These are phyloP conservation scores for Parasteatoda lunata DNA, from an alignment of 2,888 invertebrate genomes.

Conservation along the genomic window DNA sequence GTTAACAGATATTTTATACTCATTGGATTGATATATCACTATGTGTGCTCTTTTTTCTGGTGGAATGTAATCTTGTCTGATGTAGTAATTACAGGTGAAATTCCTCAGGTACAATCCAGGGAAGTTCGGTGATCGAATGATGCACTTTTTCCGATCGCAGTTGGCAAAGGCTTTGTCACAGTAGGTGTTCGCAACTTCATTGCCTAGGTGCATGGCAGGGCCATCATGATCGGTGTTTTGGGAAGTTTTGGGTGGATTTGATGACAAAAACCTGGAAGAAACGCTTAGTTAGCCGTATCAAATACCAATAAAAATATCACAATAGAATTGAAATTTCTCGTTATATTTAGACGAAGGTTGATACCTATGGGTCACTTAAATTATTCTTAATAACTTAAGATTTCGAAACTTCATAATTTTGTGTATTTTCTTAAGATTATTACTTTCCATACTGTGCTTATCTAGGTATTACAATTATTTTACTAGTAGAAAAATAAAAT, in stretches of 20 bases:
- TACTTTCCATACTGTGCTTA: too few relatives aligned
- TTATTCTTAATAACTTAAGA: too few relatives aligned
- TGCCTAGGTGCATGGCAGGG: slow-evolving; percentile 80
- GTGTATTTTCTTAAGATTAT: too few relatives aligned
- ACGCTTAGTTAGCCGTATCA: neutral
- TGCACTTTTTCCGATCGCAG: slow-evolving; percentile 82
- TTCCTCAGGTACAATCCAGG: slow-evolving; percentile 90
- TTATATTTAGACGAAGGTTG: too few relatives aligned
- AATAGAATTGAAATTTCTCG: too few relatives aligned
- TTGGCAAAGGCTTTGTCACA: slow-evolving; percentile 87
- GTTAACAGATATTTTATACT: slow-evolving; percentile 84
- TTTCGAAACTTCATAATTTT: too few relatives aligned
- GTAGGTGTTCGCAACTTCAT: slow-evolving; percentile 51
- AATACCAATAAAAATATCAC: too few relatives aligned
- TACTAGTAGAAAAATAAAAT: too few relatives aligned
- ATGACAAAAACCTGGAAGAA: slow-evolving; percentile 54
- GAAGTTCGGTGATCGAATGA: slow-evolving; percentile 91
- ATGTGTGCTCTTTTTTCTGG: slow-evolving; percentile 86
- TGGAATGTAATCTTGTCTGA: slow-evolving; percentile 80
- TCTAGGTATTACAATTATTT: too few relatives aligned
- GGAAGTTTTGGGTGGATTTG: neutral
- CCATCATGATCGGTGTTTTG: slow-evolving; percentile 77
- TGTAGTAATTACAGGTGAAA: slow-evolving; percentile 90
- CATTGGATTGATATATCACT: slow-evolving; percentile 84
- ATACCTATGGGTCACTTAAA: too few relatives aligned